Percentiles rank a stretch among this genome's conserved stretches.
Evolutionary conservation across 2,888 invertebrate species (phyloP).

Genomic region (Slavum lentiscoides): DNA sequence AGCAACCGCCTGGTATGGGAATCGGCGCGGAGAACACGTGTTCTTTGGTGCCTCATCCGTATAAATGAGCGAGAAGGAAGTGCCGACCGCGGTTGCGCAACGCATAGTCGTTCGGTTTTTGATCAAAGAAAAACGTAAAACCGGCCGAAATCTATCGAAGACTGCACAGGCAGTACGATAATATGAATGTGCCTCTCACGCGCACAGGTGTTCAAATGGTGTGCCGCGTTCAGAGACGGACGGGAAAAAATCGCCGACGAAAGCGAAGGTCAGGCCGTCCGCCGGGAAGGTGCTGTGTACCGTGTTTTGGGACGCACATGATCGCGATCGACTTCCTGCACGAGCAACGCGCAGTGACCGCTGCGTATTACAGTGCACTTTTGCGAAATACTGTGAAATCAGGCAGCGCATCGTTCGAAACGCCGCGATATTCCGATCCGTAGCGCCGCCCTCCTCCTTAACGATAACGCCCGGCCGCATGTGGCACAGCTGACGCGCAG

Average conservation of each 20-base stretch:
- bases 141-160: slow-evolving; percentile 24
- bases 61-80: slow-evolving; percentile 7
- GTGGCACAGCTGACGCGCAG: not conserved
- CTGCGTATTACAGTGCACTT: slow-evolving; percentile 16
- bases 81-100: slow-evolving; percentile 13
- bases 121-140: slow-evolving; percentile 23
- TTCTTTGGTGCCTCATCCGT: not conserved
- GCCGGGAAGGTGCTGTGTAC: slow-evolving; percentile 31
- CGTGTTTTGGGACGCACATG: slow-evolving; percentile 29
- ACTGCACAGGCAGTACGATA: slow-evolving; percentile 19
- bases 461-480: slow-evolving; percentile 2
- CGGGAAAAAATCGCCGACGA: slow-evolving; percentile 31
- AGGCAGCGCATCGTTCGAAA: slow-evolving; percentile 25
- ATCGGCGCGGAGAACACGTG: not conserved
- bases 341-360: slow-evolving; percentile 14
- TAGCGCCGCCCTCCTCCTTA: not conserved
- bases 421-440: slow-evolving; percentile 14
- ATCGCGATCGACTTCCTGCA: slow-evolving; percentile 19
- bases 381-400: slow-evolving; percentile 18
- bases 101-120: slow-evolving; percentile 10
- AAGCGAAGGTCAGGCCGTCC: too few species aligned
- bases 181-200: slow-evolving; percentile 1
- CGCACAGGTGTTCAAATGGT: slow-evolving; percentile 24
- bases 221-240: slow-evolving; percentile 33
- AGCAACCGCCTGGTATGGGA: too few species aligned